Conservation (phyloP, 2,888 invertebrate species). For the Cephus sareptanus region DNA sequence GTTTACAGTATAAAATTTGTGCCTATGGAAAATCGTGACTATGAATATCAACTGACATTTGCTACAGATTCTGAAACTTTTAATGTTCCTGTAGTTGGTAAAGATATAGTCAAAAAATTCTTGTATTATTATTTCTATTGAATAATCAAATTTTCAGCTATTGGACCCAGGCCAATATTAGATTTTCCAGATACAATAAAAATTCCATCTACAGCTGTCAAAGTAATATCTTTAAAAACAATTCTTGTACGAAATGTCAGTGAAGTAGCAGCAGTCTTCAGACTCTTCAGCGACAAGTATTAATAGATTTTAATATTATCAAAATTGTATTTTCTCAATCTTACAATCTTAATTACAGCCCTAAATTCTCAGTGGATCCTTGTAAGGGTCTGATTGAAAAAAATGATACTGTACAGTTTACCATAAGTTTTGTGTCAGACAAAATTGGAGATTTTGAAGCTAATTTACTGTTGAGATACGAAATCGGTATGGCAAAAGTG, state of each 20-base stretch:
- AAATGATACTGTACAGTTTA: slow-evolving; percentile 67
- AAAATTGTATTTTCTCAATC: slow-evolving; percentile 8
- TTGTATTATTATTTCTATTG: neutral
- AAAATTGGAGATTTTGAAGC: slow-evolving; percentile 65
- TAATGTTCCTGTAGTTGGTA: slow-evolving; percentile 73
- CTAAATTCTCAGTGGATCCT: slow-evolving; percentile 70
- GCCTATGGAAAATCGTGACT: slow-evolving; percentile 71
- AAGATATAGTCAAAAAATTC: slow-evolving; percentile 36
- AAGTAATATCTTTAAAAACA: slow-evolving; percentile 66
- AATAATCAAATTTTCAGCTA: slow-evolving; percentile 60
- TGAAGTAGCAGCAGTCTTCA: slow-evolving; percentile 67
- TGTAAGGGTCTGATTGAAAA: slow-evolving; percentile 68
- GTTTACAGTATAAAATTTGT: slow-evolving; percentile 73
- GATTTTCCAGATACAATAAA: slow-evolving; percentile 72
- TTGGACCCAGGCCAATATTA: slow-evolving; percentile 71
- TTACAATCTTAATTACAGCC: slow-evolving; percentile 26
- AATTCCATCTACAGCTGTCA: slow-evolving; percentile 69
- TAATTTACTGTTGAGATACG: slow-evolving; percentile 59
- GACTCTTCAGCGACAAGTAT: slow-evolving; percentile 65
- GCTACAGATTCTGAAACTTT: slow-evolving; percentile 69
- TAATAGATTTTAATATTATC: slow-evolving; percentile 1
- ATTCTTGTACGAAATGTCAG: slow-evolving; percentile 71
- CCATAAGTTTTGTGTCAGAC: slow-evolving; percentile 68
- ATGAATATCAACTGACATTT: slow-evolving; percentile 69
- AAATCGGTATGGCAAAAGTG: slow-evolving; percentile 52